Evolutionary conservation across 2,888 invertebrate genomes (phyloP).

Genomic region (Cylindroiulus punctatus): DNA sequence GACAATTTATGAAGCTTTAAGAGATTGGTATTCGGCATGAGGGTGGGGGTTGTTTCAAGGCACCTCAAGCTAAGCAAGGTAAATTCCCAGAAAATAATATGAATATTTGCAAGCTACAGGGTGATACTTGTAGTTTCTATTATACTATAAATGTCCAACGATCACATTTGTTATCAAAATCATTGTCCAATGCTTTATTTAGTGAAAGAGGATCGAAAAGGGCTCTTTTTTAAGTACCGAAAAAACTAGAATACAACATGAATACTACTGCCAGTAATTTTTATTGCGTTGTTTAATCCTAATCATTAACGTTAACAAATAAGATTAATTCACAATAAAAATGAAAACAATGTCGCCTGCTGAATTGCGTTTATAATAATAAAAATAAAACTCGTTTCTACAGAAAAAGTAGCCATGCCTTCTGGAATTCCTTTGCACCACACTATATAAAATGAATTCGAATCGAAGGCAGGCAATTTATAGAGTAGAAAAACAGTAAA

Average conservation of each 20-base stretch:
- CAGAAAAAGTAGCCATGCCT: not conserved
- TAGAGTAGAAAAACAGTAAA: not conserved
- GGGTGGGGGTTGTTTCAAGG: no score
- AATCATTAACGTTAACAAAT: conserved; percentile 17
- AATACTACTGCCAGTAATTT: not conserved
- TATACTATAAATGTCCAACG: no score
- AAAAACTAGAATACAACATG: not conserved
- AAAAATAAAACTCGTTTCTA: not conserved
- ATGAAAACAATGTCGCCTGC: not conserved
- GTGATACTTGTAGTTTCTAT: no score
- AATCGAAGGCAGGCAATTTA: not conserved
- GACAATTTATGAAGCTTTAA: no score
- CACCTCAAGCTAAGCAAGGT: no score
- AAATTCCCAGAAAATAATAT: no score
- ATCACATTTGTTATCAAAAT: no score
- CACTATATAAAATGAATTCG: not conserved
- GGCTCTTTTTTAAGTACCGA: not conserved
- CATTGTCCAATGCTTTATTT: no score
- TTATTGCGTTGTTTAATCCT: conserved; percentile 1
- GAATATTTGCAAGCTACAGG: no score
- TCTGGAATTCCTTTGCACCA: not conserved
- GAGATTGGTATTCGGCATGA: no score
- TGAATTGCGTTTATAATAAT: not conserved
- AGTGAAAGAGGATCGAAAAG: not conserved
- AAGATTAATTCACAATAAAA: not conserved